phyloP scores from a whole-genome alignment of 1,140 invertebrate genomes.

The Drosophila nikananu region DNA sequence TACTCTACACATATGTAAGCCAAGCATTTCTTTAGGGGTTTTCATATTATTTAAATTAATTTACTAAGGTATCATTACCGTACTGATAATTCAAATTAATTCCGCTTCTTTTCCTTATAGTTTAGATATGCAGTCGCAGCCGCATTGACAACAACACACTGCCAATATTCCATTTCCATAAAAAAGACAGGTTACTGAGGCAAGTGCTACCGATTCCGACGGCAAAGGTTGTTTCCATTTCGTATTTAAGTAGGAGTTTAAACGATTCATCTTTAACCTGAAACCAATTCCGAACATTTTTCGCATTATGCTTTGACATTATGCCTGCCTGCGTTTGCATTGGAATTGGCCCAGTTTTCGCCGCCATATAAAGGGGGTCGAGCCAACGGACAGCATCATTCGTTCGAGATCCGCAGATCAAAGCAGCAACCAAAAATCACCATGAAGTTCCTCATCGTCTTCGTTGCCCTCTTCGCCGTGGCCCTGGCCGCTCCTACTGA shows the following conservation, averaged over 20 bases:
- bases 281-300: constrained; percentile 30
- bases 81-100: neutral
- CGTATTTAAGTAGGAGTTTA: constrained; percentile 12
- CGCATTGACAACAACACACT: neutral
- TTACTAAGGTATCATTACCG: no score
- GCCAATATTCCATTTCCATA: neutral
- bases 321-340: constrained; percentile 22
- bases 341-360: constrained; percentile 1
- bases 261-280: constrained; percentile 30
- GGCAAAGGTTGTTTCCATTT: constrained; percentile 24
- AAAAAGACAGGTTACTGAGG: constrained; percentile 2
- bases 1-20: no score
- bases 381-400: constrained; percentile 26
- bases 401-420: constrained; percentile 37
- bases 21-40: no score
- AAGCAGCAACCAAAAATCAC: constrained; percentile 23
- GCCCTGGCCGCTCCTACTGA: constrained; percentile 37
- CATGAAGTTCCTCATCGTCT: constrained; percentile 74
- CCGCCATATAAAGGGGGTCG: constrained; percentile 21
- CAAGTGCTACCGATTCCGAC: constrained; percentile 10
- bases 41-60: no score
- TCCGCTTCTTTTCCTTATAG: neutral
- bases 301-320: constrained; percentile 35
- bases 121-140: neutral
- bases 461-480: constrained; percentile 72